Conservation (phyloP, 2,888 invertebrate species). For the Formica aserva region DNA sequence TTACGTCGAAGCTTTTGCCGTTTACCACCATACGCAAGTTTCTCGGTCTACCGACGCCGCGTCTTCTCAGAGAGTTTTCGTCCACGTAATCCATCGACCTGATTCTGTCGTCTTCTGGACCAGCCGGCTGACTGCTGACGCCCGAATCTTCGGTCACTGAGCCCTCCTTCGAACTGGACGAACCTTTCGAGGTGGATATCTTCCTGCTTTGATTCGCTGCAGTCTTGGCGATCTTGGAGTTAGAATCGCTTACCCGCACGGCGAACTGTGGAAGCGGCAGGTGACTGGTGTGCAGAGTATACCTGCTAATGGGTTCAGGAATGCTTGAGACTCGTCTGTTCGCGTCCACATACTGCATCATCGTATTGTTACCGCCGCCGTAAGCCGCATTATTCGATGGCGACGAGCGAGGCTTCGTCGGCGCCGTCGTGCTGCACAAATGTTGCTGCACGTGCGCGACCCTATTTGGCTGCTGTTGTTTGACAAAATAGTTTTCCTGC, state of each 20-base stretch:
- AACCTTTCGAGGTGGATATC: constrained; percentile 87
- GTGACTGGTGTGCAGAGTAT: constrained; percentile 90
- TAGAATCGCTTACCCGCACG: constrained; percentile 87
- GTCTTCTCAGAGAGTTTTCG: constrained; percentile 78
- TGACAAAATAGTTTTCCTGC: constrained; percentile 69
- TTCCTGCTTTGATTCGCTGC: constrained; percentile 91
- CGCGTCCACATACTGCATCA: constrained; percentile 39
- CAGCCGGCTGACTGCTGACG: constrained; percentile 86
- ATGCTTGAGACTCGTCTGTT: constrained; percentile 74
- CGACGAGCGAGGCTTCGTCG: constrained; percentile 78
- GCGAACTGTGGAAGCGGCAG: constrained; percentile 92
- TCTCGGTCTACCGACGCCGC: constrained; percentile 87
- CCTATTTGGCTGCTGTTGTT: constrained; percentile 68
- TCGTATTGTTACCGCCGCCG: not conserved
- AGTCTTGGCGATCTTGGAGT: constrained; percentile 91
- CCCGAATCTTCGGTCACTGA: constrained; percentile 90
- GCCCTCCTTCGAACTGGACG: constrained; percentile 87
- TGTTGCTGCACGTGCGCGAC: constrained; percentile 63
- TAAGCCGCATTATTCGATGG: constrained; percentile 36
- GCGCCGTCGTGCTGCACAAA: constrained; percentile 82
- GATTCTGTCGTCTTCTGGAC: constrained; percentile 78
- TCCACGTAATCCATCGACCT: constrained; percentile 84
- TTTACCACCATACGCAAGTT: constrained; percentile 92
- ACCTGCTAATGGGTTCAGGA: constrained; percentile 87
- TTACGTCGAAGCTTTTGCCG: constrained; percentile 91